Evolutionary conservation across 2,888 invertebrate species (phyloP).

Genomic region (Rhingia rostrata): DNA sequence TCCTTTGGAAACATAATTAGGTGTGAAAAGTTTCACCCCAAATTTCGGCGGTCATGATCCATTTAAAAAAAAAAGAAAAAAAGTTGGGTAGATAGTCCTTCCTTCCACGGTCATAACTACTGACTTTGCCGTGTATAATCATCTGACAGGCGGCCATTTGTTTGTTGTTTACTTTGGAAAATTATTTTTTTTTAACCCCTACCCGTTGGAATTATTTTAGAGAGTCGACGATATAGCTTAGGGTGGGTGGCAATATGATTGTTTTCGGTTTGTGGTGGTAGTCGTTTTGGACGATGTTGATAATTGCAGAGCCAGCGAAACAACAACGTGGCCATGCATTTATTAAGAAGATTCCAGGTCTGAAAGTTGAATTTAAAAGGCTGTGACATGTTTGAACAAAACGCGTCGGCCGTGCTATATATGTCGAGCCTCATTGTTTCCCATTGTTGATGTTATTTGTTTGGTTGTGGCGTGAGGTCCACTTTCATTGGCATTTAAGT

Average conservation of each 20-base stretch:
- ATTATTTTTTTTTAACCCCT: conserved; percentile 16
- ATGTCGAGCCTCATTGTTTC: not conserved
- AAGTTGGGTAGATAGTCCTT: not conserved
- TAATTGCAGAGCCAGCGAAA: conserved; percentile 4
- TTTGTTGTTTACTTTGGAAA: conserved; percentile 29
- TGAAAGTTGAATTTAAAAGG: conserved; percentile 12
- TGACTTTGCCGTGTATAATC: not conserved
- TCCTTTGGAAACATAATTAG: conserved; percentile 22
- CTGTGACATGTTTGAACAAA: conserved; percentile 5
- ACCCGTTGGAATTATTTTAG: not conserved
- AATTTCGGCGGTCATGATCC: not conserved
- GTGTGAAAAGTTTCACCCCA: conserved; percentile 23
- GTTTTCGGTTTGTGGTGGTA: not conserved
- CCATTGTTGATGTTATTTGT: not conserved
- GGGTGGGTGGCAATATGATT: not conserved
- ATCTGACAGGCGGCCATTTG: not conserved
- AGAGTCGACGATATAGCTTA: not conserved
- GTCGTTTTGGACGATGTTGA: not conserved
- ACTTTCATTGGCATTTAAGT: conserved; percentile 25
- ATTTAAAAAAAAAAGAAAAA: conserved; percentile 5
- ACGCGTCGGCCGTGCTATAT: not conserved
- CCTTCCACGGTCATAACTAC: not conserved
- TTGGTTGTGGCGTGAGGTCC: not conserved
- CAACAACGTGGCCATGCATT: conserved; percentile 50
- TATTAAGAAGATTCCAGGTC: conserved; percentile 47